Evolutionary conservation across 2,888 invertebrate genomes (phyloP).

Genomic region (Brachylomia viminalis): DNA sequence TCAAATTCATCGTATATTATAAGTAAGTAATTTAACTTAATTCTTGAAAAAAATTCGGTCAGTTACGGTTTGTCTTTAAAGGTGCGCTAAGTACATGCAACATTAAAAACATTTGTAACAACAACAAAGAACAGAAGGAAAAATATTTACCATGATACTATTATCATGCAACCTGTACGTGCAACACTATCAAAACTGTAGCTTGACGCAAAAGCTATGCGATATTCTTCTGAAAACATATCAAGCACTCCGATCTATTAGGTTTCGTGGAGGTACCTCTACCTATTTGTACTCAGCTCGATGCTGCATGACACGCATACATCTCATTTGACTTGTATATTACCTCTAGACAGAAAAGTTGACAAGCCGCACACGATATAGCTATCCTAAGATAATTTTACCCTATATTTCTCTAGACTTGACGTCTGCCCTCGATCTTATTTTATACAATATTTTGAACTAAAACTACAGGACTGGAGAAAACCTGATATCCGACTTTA

Average conservation of each 20-base stretch:
- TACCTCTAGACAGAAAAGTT: constrained; percentile 26
- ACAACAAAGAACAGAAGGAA: too few species aligned
- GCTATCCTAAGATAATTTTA: constrained; percentile 11
- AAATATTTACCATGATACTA: too few species aligned
- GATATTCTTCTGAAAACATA: neutral
- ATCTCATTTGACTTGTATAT: constrained; percentile 44
- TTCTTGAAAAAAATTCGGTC: too few species aligned
- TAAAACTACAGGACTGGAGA: neutral
- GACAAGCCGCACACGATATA: constrained; percentile 17
- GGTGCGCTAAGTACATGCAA: too few species aligned
- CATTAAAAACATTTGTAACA: too few species aligned
- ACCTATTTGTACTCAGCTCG: neutral
- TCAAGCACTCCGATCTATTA: constrained; percentile 22
- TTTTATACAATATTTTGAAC: neutral
- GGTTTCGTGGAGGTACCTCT: neutral
- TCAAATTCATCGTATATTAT: too few species aligned
- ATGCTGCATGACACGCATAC: constrained; percentile 17
- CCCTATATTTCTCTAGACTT: constrained; percentile 5
- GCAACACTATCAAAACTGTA: neutral
- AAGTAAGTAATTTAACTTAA: too few species aligned
- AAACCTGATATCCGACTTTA: neutral
- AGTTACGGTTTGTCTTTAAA: too few species aligned
- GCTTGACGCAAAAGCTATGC: neutral
- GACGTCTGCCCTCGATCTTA: constrained; percentile 10
- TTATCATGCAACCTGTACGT: too few species aligned